These are phyloP conservation scores for Oryzias dopingdopingensis DNA, from an alignment of 2,797 vertebrate species.

Conservation along the genomic window DNA sequence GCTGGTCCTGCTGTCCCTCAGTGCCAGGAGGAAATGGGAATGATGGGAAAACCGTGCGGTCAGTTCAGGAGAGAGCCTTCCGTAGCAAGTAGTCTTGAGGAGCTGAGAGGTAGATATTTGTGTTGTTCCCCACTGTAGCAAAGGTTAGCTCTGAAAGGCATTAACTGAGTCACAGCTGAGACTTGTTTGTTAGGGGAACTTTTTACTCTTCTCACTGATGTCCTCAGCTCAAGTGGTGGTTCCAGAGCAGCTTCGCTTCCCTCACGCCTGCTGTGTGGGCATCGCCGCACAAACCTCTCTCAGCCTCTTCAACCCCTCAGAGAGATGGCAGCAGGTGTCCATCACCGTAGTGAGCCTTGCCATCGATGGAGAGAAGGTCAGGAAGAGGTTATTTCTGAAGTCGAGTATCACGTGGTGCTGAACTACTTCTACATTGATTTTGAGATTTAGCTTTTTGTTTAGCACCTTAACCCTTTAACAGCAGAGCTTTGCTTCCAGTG, in stretches of 20 bases:
- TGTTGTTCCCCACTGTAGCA: too few species aligned
- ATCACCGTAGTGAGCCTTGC: constrained; percentile 81
- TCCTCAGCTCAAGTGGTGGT: constrained; percentile 83
- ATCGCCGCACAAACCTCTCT: constrained; percentile 91
- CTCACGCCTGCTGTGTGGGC: constrained; percentile 91
- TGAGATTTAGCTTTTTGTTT: too few species aligned
- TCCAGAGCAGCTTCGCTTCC: constrained; percentile 89
- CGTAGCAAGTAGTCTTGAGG: constrained; percentile 67
- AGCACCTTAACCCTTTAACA: too few species aligned
- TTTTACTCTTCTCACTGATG: constrained; percentile 2
- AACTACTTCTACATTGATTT: too few species aligned
- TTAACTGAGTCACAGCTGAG: too few species aligned
- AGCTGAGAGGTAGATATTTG: constrained; percentile 72
- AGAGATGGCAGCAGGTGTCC: constrained; percentile 91
- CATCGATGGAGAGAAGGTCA: constrained; percentile 90
- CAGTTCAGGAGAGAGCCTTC: constrained; percentile 69
- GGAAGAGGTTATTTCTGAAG: background rate
- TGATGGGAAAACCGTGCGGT: constrained; percentile 69
- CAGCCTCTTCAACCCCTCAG: constrained; percentile 88
- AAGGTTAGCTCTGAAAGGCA: too few species aligned
- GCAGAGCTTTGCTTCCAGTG: too few species aligned
- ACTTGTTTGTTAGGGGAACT: too few species aligned
- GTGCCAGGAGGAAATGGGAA: constrained; percentile 66
- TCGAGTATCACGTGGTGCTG: too few species aligned
- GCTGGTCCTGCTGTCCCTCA: constrained; percentile 60